Evolutionary conservation across 53 echinoderm and acorn worm genomes (phyloP), one percentile per base, ranked within the genome.

Genomic region (Echinarachnius parma): DNA sequence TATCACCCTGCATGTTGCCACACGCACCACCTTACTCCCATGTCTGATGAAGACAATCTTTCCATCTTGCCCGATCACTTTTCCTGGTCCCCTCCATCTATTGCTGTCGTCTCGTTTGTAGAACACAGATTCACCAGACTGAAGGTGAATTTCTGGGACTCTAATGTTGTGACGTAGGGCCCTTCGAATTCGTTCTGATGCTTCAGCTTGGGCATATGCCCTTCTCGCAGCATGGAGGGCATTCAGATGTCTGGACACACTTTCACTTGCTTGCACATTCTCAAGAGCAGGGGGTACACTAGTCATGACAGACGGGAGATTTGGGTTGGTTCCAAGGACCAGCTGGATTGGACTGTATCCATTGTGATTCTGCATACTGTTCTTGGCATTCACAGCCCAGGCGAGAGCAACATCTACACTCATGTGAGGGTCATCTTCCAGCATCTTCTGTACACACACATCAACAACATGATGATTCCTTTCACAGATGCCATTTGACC

Each of bases 371-470:
- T 61, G 62, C 62, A 82, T 32, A 8, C 57, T 33, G 57, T 82
- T 82, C 10, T 74, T 81, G 28, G 81, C 82, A 75, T 82, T 82
- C 5, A 82, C 64, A 25, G 75, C 75, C 75, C 82, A 82, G n/a
- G 75, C 75, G 13, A 62, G 66, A 13, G 64, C 82, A 54, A 52
- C 75, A 28, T 64, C 75, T 5, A 64, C 26, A 10, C 50, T 59
- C 24, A 61, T 72, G 9, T 60, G 22, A 15, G 61, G 81, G 4
- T 71, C 61, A 23, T 81, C 81, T 60, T 61, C 52, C 10, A 82
- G 11, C 28, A 75, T 82, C 62, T 62, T 75, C 63, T 75, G 75
- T 46, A 80, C 80, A 66, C 59, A 80, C 10, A 46, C 34, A 59
- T 69, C 80, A 15, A 80, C 31, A 0, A 69, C 80, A 69, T 54